Base-by-base conservation (phyloP, 2,888 invertebrate species). In the Neuroscelio doddi region DNA sequence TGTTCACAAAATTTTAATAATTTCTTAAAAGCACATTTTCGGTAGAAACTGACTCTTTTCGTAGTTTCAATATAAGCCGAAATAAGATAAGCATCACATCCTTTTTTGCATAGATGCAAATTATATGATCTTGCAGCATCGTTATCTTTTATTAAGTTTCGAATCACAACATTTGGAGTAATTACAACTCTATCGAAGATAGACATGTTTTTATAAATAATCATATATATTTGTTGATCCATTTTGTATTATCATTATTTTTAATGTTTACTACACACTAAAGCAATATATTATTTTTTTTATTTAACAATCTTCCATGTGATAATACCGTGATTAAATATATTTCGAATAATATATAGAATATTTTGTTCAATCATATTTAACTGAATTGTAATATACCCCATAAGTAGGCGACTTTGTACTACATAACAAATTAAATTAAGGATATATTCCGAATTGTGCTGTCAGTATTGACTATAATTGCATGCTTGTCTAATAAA, bases 181-280 rank as follows among this genome's bases (percentile, higher is more conserved):
- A 78, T 38, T 3, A 70, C 53, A 30, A 81, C 21, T 72, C 79
- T 66, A 49, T 81, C 80, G 50, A 73, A 80, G 63, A 80, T 57
- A n/a, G 34, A 69, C 14, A 65, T 71, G 15, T 56, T 67, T 17
- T 49, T 69, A 44, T 76, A 65, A 57, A 82, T 49, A 12, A 82
- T 50, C 21, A 82, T 53, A 47, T 71, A 71, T 42, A 79, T 21
- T 21, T 62, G 44, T 47, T 39, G n/a, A 64, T 72, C 69, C 80
- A 80, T 80, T 21, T 21, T 21, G 5, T 21, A 5, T 3, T 3
- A 21, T 21, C 21, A 21, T 21, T 3, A 21, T 21, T 21, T 21
- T n/a, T n/a, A n/a, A n/a, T n/a, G n/a, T n/a, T n/a, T n/a, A n/a
- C n/a, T n/a, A n/a, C n/a, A n/a, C n/a, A 5, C 21, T 21, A 3